Evolutionary conservation across 2,888 invertebrate genomes (phyloP).

Genomic region (Caprella mutica): DNA sequence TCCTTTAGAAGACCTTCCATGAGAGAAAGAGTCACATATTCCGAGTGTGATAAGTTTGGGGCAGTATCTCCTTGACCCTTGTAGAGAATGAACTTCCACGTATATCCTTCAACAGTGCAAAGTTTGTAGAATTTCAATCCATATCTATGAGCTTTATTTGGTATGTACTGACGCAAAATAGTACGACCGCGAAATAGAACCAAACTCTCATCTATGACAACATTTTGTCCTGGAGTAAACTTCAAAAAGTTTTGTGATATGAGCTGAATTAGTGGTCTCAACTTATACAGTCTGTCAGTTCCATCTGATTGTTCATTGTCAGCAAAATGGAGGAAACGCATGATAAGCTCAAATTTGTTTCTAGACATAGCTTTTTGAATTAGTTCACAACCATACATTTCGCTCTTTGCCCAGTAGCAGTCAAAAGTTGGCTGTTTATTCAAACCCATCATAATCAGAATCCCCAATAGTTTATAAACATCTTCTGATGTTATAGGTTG

Average conservation of each 20-base stretch:
- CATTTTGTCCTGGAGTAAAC: neutral
- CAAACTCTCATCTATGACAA: constrained; percentile 1
- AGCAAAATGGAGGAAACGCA: neutral
- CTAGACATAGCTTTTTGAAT: neutral
- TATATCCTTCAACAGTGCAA: neutral
- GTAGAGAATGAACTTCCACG: neutral
- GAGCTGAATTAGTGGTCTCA: neutral
- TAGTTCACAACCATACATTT: neutral
- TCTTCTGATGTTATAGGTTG: neutral
- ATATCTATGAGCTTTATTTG: neutral
- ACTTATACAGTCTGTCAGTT: neutral
- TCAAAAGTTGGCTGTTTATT: neutral
- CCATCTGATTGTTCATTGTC: neutral
- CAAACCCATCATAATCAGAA: neutral
- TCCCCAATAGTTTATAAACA: neutral
- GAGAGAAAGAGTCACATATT: neutral
- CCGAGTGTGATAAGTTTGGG: neutral
- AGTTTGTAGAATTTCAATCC: constrained; percentile 1
- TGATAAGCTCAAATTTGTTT: neutral
- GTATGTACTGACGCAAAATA: neutral
- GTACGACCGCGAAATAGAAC: neutral
- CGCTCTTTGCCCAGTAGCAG: constrained; percentile 2
- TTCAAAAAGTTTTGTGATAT: neutral
- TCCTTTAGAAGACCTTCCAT: neutral
- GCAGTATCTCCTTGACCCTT: neutral